Percentiles rank a stretch among this genome's conserved stretches.
Conservation (phyloP, 1,140 invertebrate genomes). For the Zaprionus lachaisei region DNA sequence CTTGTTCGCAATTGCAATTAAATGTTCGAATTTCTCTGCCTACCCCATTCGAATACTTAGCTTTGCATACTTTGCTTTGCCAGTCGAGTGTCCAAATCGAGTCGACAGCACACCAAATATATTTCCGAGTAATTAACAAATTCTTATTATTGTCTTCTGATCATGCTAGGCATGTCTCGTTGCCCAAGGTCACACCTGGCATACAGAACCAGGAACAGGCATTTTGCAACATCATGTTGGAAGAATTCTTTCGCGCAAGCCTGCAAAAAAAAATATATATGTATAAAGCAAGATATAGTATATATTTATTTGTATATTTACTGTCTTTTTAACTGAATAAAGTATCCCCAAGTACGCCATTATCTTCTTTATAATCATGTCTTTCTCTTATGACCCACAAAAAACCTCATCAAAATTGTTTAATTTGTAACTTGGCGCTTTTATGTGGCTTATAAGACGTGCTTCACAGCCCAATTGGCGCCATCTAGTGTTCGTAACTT, state of each 20-base stretch:
- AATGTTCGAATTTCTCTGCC: slow-evolving; percentile 37
- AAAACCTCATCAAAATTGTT: slow-evolving; percentile 46
- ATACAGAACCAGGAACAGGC: neutral
- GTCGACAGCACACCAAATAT: slow-evolving; percentile 23
- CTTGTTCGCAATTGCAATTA: slow-evolving; percentile 40
- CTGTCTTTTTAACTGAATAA: neutral
- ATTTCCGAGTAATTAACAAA: slow-evolving; percentile 15
- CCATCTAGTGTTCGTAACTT: slow-evolving; percentile 51
- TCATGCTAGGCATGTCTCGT: slow-evolving; percentile 6
- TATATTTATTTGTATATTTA: neutral
- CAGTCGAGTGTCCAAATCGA: slow-evolving; percentile 41
- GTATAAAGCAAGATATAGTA: neutral
- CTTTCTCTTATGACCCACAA: slow-evolving; percentile 17
- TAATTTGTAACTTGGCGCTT: slow-evolving; percentile 37
- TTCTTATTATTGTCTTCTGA: neutral
- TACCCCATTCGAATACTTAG: neutral
- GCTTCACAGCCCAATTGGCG: slow-evolving; percentile 23
- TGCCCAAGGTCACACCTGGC: neutral
- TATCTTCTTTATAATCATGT: neutral
- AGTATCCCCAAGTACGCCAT: slow-evolving; percentile 5
- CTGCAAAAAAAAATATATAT: neutral
- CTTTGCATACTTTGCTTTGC: neutral
- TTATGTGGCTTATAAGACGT: slow-evolving; percentile 25
- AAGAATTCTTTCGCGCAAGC: neutral
- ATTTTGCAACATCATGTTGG: neutral